These are phyloP conservation scores for Pollenia griseotomentosa DNA, from an alignment of 2,888 invertebrate genomes.

Conservation along the genomic window DNA sequence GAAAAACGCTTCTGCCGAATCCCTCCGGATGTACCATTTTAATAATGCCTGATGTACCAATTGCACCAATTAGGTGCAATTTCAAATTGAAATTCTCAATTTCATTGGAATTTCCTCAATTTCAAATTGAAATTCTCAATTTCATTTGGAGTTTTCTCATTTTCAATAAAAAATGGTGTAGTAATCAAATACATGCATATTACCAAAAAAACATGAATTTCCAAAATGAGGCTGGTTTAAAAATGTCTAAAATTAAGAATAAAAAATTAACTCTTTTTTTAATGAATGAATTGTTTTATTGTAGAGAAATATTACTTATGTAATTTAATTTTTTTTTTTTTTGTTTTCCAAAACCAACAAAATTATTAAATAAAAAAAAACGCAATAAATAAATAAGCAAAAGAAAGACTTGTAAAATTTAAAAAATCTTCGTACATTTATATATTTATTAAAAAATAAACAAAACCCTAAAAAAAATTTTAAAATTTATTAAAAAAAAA, in stretches of 20 bases:
- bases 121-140: too few species aligned
- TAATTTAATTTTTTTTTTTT: not conserved
- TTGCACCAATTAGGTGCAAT: too few species aligned
- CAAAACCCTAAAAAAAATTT: constrained; percentile 70
- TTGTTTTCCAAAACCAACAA: constrained; percentile 20
- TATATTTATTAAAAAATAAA: constrained; percentile 74
- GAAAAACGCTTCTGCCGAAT: too few species aligned
- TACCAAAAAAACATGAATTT: not conserved
- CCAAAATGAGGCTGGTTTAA: not conserved
- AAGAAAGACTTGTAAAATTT: constrained; percentile 83
- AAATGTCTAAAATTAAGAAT: too few species aligned
- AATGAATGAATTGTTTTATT: not conserved
- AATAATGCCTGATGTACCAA: too few species aligned
- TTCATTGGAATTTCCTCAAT: too few species aligned
- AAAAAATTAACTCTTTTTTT: too few species aligned
- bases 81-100: too few species aligned
- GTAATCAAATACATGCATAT: too few species aligned
- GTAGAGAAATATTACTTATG: constrained; percentile 10
- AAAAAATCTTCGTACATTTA: constrained; percentile 79
- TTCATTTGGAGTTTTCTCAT: too few species aligned
- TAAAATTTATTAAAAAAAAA: constrained; percentile 58
- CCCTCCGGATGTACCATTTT: too few species aligned
- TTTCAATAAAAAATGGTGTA: too few species aligned
- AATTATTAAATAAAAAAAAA: constrained; percentile 39
- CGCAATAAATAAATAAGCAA: constrained; percentile 79